Evolutionary conservation across 2,797 vertebrate genomes (phyloP).

Genomic region (Pipistrellus kuhlii): DNA sequence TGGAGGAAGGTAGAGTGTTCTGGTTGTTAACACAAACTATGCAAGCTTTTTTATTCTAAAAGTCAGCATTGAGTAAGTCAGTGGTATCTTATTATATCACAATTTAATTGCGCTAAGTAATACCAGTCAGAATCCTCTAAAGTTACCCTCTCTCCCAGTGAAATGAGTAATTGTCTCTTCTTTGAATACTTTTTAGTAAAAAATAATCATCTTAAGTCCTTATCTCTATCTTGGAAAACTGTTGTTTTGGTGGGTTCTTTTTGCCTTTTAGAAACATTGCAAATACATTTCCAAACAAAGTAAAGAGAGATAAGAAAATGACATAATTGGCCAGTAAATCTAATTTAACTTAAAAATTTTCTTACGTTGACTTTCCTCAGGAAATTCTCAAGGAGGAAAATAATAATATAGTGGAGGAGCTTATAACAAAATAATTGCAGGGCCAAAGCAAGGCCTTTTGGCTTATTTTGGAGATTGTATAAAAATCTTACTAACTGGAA

Average conservation of each 20-base stretch:
- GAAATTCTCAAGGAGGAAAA: constrained; percentile 55
- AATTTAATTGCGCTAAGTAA: constrained; percentile 65
- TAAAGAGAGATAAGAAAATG: constrained; percentile 63
- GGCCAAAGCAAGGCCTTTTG: constrained; percentile 44
- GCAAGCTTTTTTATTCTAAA: constrained; percentile 64
- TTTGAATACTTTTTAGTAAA: constrained; percentile 57
- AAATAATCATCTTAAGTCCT: constrained; percentile 42
- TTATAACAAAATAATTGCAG: constrained; percentile 43
- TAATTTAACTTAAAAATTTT: constrained; percentile 8
- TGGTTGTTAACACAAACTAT: constrained; percentile 63
- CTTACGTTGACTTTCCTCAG: constrained; percentile 42
- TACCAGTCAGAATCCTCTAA: constrained; percentile 41
- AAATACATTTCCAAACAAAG: constrained; percentile 57
- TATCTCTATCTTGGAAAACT: constrained; percentile 29
- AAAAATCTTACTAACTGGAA: constrained; percentile 56
- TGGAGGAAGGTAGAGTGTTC: constrained; percentile 63
- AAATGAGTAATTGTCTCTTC: constrained; percentile 59
- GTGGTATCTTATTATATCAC: constrained; percentile 57
- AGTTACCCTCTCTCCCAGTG: constrained; percentile 46
- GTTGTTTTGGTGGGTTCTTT: constrained; percentile 61
- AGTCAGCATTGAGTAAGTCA: constrained; percentile 53
- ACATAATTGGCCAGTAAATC: constrained; percentile 48
- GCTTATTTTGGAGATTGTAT: constrained; percentile 58
- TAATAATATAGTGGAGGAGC: constrained; percentile 33
- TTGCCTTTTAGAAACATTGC: constrained; percentile 54